A percentile compares a stretch with the other conserved stretches of the same genome.
Evolutionary conservation across 2,113 vertebrate species (phyloP).

Genomic region (Lepidothrix coronata): DNA sequence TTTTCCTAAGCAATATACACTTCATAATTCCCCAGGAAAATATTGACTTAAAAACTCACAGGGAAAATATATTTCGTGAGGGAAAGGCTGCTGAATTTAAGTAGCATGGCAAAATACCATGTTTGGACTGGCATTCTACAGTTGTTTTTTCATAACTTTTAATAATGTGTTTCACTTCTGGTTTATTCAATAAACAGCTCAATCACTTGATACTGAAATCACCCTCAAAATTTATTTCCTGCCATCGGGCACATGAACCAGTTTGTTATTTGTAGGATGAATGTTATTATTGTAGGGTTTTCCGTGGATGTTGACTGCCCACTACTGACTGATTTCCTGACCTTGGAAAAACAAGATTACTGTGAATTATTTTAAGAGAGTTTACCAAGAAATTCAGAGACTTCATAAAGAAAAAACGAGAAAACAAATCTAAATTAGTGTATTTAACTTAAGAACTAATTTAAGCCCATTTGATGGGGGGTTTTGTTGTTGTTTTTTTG

Average conservation of each 20-base stretch:
- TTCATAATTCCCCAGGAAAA: background rate
- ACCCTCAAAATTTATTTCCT: constrained; percentile 25
- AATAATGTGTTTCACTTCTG: constrained; percentile 30
- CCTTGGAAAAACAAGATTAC: background rate
- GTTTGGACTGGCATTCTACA: constrained; percentile 24
- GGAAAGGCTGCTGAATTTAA: background rate
- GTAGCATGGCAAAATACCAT: background rate
- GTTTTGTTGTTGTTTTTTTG: background rate
- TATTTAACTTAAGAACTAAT: background rate
- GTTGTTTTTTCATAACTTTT: constrained; percentile 55
- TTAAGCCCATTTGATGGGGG: background rate
- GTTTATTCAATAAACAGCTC: constrained; percentile 33
- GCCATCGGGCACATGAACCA: background rate
- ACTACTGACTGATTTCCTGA: background rate
- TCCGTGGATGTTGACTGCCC: background rate
- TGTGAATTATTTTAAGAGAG: background rate
- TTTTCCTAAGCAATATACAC: background rate
- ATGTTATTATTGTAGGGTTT: background rate
- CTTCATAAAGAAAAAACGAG: background rate
- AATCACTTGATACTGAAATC: constrained; percentile 25
- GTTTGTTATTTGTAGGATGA: constrained; percentile 6
- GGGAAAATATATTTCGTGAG: background rate
- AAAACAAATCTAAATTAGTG: background rate
- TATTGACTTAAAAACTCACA: constrained; percentile 12
- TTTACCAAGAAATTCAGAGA: background rate